Evolutionary conservation across 2,113 vertebrate genomes (phyloP), one percentile per base, ranked within the genome.

Genomic region (Recurvirostra avosetta): DNA sequence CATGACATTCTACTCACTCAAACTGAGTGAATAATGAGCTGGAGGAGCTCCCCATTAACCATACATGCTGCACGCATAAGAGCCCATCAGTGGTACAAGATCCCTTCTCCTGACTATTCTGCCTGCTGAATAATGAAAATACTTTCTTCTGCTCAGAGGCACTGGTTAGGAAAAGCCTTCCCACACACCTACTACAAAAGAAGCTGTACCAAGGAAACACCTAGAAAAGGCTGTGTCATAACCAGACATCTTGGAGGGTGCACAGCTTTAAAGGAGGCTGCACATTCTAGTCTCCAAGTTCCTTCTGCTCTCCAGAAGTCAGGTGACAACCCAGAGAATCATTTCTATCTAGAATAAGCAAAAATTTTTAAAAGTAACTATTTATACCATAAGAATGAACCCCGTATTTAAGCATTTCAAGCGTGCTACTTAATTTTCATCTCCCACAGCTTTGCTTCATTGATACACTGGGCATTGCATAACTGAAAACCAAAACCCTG

Each of bases 401-500:
- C 0, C 2, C 34, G 16, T 41, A 45, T 15, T 38, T 59, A 53
- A 59, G 5, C 2, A 89, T 50, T 84, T 74, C 41, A 80, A 34
- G 11, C 2, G 1, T 41, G 6, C 9, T 82, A 34, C 36, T 53
- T 76, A 30, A 49, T 36, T 47, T 18, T 27, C 15, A 23, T 43
- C 66, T 78, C 21, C 32, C 32, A 8, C 21, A 88, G 12, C 22
- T 92, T 43, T 49, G 12, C 9, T 83, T 77, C 68, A 49, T 0
- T 40, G 47, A 75, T 9, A 16, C 6, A 17, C 0, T 34, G 19
- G 50, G 40, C 13, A n/a, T 2, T 0, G 2, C 65, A n/a, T 17
- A 72, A 61, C 0, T 40, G 62, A 55, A 85, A 92, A 19, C 7
- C 7, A 34, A 85, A 79, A 79, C 10, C 11, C 14, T 43, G 61